A percentile compares a stretch with the other conserved stretches of the same genome.
Evolutionary conservation across 2,888 invertebrate genomes (phyloP).

Genomic region (Hydropsyche betteni): DNA sequence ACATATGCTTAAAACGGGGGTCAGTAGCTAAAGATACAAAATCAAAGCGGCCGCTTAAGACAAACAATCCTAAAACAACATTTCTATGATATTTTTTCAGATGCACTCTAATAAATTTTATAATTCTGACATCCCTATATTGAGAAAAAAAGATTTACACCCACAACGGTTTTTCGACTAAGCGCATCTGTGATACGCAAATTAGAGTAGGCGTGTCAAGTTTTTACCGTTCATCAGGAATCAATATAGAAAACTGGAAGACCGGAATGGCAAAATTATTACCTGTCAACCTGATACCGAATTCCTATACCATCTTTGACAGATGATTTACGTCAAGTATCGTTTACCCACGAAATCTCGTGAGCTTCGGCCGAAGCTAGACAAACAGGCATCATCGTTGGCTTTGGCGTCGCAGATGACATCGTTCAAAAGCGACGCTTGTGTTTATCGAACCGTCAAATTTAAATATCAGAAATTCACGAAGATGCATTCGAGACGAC

Average conservation of each 20-base stretch:
- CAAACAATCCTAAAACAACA: no score
- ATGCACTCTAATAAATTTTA: no score
- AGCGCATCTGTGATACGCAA: no score
- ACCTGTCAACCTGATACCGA: constrained; percentile 40
- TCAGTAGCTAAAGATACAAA: no score
- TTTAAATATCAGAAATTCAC: background rate
- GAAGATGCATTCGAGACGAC: background rate
- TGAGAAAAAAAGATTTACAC: no score
- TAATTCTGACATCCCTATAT: no score
- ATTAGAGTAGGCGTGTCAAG: no score
- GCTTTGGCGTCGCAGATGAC: background rate
- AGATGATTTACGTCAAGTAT: constrained; percentile 33
- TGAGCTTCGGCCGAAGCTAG: constrained; percentile 21
- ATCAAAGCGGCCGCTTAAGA: no score
- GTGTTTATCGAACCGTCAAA: constrained; percentile 2
- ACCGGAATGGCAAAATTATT: constrained; percentile 45
- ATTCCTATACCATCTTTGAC: constrained; percentile 34
- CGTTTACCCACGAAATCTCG: constrained; percentile 34
- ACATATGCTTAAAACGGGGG: no score
- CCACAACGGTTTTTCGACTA: no score
- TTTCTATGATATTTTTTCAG: no score
- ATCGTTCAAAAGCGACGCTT: background rate
- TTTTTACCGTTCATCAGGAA: background rate
- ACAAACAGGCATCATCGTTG: constrained; percentile 37
- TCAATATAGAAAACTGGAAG: constrained; percentile 29